Evolutionary conservation across 1,140 invertebrate species (phyloP).

Genomic region (Platorchestia sp.): DNA sequence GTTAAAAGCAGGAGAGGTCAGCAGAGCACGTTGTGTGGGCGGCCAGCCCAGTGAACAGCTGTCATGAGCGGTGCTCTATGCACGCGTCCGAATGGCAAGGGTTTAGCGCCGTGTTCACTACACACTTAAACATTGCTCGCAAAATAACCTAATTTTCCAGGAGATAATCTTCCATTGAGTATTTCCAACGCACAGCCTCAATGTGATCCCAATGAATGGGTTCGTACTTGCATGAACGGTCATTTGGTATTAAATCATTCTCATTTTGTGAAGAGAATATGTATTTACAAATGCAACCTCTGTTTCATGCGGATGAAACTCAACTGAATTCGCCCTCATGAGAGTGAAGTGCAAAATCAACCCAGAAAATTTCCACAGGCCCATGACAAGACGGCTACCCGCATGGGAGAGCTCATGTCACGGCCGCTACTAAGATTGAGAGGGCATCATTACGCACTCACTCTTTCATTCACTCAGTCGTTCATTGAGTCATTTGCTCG

Average conservation of each 20-base stretch:
- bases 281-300: not conserved
- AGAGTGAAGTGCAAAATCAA: not conserved
- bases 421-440: not conserved
- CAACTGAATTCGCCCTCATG: not conserved
- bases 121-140: too few relatives aligned
- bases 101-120: not conserved
- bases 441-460: slow-evolving; percentile 34
- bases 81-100: not conserved
- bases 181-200: not conserved
- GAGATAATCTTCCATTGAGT: too few relatives aligned
- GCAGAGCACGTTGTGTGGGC: not conserved
- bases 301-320: not conserved
- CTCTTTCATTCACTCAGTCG: slow-evolving; percentile 32
- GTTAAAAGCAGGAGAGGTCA: not conserved
- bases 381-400: not conserved
- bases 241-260: not conserved
- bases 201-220: not conserved
- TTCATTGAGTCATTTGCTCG: slow-evolving; percentile 51
- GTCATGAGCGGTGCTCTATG: not conserved
- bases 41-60: not conserved
- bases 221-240: not conserved
- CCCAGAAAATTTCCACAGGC: not conserved
- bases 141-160: too few relatives aligned
- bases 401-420: not conserved
- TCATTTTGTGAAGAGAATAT: not conserved